These are phyloP conservation scores for Lasioglossum baleicum DNA, from an alignment of 1,140 invertebrate species.

Conservation along the genomic window DNA sequence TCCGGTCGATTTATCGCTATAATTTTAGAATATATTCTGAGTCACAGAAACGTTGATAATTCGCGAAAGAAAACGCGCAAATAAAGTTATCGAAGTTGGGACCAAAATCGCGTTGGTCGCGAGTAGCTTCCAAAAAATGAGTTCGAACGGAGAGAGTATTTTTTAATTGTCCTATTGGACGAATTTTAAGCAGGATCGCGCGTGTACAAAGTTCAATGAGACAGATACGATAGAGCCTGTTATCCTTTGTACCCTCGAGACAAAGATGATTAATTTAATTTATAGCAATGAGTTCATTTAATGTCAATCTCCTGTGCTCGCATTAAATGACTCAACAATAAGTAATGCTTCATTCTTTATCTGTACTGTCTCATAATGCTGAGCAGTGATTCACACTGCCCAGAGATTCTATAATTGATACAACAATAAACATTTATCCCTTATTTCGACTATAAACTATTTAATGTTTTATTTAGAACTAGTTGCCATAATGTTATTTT, in stretches of 20 bases:
- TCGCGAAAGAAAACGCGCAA: too few species aligned
- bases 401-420: constrained; percentile 12
- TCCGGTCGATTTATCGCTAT: too few species aligned
- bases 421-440: neutral
- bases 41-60: too few species aligned
- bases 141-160: neutral
- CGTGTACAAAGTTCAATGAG: neutral
- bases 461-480: neutral
- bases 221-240: neutral
- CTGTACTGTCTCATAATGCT: neutral
- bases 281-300: constrained; percentile 9
- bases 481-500: neutral
- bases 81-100: neutral
- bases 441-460: too few species aligned
- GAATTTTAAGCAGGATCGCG: neutral
- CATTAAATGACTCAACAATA: neutral
- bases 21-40: too few species aligned
- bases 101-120: too few species aligned
- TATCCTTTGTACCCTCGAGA: neutral
- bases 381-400: constrained; percentile 10
- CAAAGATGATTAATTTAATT: constrained; percentile 12
- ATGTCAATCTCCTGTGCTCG: neutral
- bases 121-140: neutral
- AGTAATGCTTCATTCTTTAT: constrained; percentile 2
- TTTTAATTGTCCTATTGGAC: neutral